Conservation (phyloP, 2,888 invertebrate genomes). For the Anorthoa munda region DNA sequence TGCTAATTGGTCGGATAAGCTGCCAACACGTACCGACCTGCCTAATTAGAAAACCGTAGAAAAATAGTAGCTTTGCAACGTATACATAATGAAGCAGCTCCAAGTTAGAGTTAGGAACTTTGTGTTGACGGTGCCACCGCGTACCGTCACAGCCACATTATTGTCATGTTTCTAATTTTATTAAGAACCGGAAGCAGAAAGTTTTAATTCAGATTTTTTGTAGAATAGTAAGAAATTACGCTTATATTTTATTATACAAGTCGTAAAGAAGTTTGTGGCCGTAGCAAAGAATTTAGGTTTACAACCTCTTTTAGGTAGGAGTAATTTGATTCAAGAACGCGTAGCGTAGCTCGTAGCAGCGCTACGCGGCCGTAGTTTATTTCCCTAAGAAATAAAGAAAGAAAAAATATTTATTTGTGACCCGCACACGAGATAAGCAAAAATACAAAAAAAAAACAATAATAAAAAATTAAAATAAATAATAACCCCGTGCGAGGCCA, state of each 20-base stretch:
- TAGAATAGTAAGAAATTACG: constrained; percentile 12
- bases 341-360: constrained; percentile 20
- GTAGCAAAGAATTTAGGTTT: constrained; percentile 44
- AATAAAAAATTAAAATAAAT: too few relatives aligned
- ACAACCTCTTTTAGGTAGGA: constrained; percentile 30
- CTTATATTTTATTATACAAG: constrained; percentile 30
- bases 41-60: constrained; percentile 75
- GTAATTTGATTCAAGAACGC: constrained; percentile 38
- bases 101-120: constrained; percentile 42
- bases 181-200: constrained; percentile 40
- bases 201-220: constrained; percentile 35
- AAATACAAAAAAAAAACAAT: too few relatives aligned
- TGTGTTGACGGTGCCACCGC: constrained; percentile 59
- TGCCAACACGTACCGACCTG: constrained; percentile 74
- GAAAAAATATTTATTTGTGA: too few relatives aligned
- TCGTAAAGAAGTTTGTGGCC: constrained; percentile 16
- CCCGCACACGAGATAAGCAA: too few relatives aligned
- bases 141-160: constrained; percentile 61
- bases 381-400: neutral
- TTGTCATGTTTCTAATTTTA: constrained; percentile 55
- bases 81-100: constrained; percentile 63
- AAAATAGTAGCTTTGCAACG: constrained; percentile 65
- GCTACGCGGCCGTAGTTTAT: constrained; percentile 18
- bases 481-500: too few relatives aligned
- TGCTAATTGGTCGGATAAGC: constrained; percentile 83